These are phyloP conservation scores for Myotis findleyi DNA, from an alignment of 2,797 vertebrate species.

Conservation along the genomic window DNA sequence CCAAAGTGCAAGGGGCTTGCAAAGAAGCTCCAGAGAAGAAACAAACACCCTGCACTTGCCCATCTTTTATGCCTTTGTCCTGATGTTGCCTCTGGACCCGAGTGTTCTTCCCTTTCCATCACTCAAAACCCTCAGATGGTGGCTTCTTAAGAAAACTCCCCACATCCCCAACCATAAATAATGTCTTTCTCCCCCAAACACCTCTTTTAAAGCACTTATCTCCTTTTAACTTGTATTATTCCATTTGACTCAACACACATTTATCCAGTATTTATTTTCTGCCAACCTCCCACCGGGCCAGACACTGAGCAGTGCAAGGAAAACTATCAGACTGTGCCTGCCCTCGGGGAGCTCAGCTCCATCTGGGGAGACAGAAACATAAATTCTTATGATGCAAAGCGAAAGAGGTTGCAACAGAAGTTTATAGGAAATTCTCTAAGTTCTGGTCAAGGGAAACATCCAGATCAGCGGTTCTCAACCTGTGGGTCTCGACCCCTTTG, in stretches of 20 bases:
- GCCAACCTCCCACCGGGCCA: conserved; percentile 7
- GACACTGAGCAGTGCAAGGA: not conserved
- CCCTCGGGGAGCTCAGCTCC: not conserved
- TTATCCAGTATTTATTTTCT: conserved; percentile 37
- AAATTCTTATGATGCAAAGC: not conserved
- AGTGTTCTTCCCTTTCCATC: not conserved
- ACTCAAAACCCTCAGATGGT: not conserved
- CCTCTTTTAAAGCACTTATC: conserved; percentile 46
- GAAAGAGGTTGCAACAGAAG: not conserved
- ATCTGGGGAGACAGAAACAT: not conserved
- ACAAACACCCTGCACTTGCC: not conserved
- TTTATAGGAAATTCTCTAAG: not conserved
- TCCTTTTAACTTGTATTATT: conserved; percentile 52
- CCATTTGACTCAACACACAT: not conserved
- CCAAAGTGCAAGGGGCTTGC: not conserved
- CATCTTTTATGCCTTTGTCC: not conserved
- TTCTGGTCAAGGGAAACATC: not conserved
- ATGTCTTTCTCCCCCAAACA: conserved; percentile 35
- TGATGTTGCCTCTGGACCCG: not conserved
- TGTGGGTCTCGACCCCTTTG: no score
- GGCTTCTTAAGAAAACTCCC: not conserved
- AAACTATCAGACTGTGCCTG: not conserved
- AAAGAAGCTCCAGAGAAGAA: not conserved
- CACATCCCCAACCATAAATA: not conserved
- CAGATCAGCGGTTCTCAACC: not conserved